phyloP scores from a whole-genome alignment of 2,113 vertebrate genomes.

The Pygoscelis antarcticus region DNA sequence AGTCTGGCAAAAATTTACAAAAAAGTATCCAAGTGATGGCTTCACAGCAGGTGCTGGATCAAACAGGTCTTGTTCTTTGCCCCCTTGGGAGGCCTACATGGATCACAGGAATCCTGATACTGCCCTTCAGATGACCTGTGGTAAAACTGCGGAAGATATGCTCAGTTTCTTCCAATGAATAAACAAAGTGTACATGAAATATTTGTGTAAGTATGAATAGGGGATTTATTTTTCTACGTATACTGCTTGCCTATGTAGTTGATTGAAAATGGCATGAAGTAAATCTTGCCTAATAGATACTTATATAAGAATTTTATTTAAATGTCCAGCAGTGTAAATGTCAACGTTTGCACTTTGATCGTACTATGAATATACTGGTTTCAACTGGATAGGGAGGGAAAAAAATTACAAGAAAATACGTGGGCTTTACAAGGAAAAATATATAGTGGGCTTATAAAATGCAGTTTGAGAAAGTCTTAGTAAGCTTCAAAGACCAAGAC shows the following conservation, averaged over 20 bases:
- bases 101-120: constrained; percentile 86
- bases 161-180: constrained; percentile 85
- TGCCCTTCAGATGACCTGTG: constrained; percentile 91
- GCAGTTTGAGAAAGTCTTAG: constrained; percentile 37
- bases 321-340: constrained; percentile 55
- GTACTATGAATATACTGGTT: constrained; percentile 43
- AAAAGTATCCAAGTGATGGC: constrained; percentile 88
- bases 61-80: constrained; percentile 88
- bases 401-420: neutral
- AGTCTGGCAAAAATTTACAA: constrained; percentile 80
- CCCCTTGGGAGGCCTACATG: constrained; percentile 82
- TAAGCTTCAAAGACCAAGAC: constrained; percentile 32
- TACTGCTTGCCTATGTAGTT: constrained; percentile 62
- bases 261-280: constrained; percentile 74
- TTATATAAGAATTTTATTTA: constrained; percentile 73
- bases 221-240: constrained; percentile 72
- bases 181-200: constrained; percentile 85
- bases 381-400: constrained; percentile 26
- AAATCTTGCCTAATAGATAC: constrained; percentile 77
- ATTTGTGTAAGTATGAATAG: constrained; percentile 74
- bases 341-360: constrained; percentile 69
- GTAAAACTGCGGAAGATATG: constrained; percentile 87
- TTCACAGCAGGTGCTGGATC: constrained; percentile 95
- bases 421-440: constrained; percentile 31
- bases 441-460: constrained; percentile 8